Evolutionary conservation across 2,797 vertebrate species (phyloP), one percentile per base, ranked within the genome.

Genomic region (Microchirus variegatus): DNA sequence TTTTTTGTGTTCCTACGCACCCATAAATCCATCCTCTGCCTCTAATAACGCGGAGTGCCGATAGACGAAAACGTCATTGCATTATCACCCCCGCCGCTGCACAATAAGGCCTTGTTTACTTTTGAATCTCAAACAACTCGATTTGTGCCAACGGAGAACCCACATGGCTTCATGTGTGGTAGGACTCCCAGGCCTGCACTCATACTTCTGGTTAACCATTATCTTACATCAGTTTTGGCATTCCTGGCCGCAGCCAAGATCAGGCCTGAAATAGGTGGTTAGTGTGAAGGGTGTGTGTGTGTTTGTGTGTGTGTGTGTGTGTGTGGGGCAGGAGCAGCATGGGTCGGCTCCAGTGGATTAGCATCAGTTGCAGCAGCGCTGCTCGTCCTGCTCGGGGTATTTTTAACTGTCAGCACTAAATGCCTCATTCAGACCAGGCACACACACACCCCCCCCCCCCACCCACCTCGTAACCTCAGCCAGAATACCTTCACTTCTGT

Each of bases 401-500:
- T 91, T 93, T 91, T 92, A 92, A 91, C 90, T 81, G 78, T 86
- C 88, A 77, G 83, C 89, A 91, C 85, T 90, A 92, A 93, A 93
- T 91, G 89, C 85, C 73, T 91, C 90, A 87, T 91, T 92, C 91
- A 93, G 89, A 67, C 65, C 58, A 51, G 10, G 58, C 74, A 42
- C 75, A 61, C 69, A 78, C 77, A 75, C 83, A 85, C 81, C 78
- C 89, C 90, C 82, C 85, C 86, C 77, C 76, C 83, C 86, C 81
- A 79, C 89, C 90, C 82, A 86, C 86, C 84, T 86, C 61, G 77
- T 78, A 85, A 90, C 89, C 87, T 88, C 89, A 90, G 80, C 86
- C 81, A 84, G 83, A 90, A 90, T 93, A 89, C 88, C 85, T 92
- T 87, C 67, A 84, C 83, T 85, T 81, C 79, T 88, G 85, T 91